A percentile compares a stretch with the other conserved stretches of the same genome.
These are phyloP conservation scores for Hydropotes inermis DNA, from an alignment of 2,113 vertebrate genomes.

Conservation along the genomic window DNA sequence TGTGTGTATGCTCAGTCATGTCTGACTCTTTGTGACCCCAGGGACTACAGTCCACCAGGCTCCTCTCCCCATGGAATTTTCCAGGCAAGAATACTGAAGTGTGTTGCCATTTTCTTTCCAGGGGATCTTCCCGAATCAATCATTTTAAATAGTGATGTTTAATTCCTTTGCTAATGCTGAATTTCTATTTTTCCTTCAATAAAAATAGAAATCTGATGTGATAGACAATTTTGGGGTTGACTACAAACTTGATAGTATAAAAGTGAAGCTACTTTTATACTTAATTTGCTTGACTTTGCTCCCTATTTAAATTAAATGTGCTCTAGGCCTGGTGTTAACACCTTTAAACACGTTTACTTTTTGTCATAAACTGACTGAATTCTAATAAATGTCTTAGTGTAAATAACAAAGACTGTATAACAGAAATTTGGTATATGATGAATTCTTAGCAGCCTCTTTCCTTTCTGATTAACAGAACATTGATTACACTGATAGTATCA, in stretches of 20 bases:
- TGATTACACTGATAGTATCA: not conserved
- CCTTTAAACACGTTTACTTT: not conserved
- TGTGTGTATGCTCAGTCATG: not conserved
- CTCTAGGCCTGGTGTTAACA: not conserved
- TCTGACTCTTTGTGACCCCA: not conserved
- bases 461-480: not conserved
- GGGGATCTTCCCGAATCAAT: not conserved
- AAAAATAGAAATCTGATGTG: constrained; percentile 44
- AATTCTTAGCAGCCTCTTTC: not conserved
- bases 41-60: not conserved
- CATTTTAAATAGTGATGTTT: constrained; percentile 25
- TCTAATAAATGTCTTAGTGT: not conserved
- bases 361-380: constrained; percentile 24
- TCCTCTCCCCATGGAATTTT: not conserved
- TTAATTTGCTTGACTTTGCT: constrained; percentile 62
- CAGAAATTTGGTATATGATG: not conserved
- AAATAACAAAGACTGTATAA: not conserved
- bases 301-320: constrained; percentile 12
- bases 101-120: not conserved
- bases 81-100: not conserved
- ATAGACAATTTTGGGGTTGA: constrained; percentile 61
- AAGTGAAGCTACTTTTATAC: constrained; percentile 70
- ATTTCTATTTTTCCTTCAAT: constrained; percentile 42
- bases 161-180: constrained; percentile 22
- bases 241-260: constrained; percentile 61